A percentile compares a stretch with the other conserved stretches of the same genome.
phyloP scores from a whole-genome alignment of 2,888 invertebrate species.

The Pristionchus exspectatus region DNA sequence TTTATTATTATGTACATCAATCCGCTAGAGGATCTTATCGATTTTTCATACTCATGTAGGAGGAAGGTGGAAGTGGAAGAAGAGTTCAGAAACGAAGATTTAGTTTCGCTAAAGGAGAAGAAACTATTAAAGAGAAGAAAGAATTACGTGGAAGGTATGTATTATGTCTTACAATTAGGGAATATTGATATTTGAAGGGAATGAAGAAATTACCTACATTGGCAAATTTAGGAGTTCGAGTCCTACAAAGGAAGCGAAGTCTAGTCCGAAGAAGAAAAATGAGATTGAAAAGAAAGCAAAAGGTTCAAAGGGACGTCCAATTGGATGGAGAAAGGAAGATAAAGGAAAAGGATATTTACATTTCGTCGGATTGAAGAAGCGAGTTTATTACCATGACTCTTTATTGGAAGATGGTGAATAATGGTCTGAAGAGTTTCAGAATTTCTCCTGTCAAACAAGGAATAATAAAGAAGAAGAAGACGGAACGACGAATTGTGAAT shows the following conservation, averaged over 20 bases:
- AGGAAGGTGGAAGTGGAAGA: neutral
- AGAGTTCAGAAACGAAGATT: neutral
- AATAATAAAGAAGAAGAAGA: neutral
- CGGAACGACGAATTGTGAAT: neutral
- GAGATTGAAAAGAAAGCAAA: neutral
- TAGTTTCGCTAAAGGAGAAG: neutral
- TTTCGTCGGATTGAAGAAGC: slow-evolving; percentile 10
- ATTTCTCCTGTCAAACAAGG: neutral
- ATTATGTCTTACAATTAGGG: too few relatives aligned
- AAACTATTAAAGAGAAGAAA: neutral
- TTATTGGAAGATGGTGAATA: neutral
- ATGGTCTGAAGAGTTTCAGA: neutral
- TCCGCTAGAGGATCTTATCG: neutral
- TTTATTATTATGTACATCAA: neutral
- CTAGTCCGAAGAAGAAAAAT: neutral
- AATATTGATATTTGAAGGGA: neutral
- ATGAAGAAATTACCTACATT: neutral
- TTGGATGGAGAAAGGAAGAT: slow-evolving; percentile 25
- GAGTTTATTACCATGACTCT: neutral
- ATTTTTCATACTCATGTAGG: neutral
- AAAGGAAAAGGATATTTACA: neutral
- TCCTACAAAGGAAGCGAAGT: neutral
- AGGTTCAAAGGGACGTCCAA: neutral
- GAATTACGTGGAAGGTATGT: neutral
- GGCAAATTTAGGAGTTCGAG: neutral